Evolutionary conservation across 1,140 invertebrate genomes (phyloP), one percentile per base, ranked within the genome.

Genomic region (Holcopasites calliopsidis): DNA sequence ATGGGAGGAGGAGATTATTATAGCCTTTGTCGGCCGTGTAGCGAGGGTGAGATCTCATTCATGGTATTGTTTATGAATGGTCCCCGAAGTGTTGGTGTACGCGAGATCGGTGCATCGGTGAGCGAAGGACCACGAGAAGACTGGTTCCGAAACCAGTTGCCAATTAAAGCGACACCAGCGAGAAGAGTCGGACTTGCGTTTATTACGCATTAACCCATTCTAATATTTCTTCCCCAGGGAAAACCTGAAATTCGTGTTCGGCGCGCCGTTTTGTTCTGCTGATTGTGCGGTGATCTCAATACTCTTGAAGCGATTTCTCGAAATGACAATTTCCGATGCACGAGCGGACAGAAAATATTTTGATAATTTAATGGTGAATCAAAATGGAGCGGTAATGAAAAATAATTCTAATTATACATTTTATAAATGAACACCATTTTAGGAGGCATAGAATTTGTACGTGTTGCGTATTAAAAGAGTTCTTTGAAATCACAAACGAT

Each of bases 141-240:
- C 82, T 80, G 80, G 81, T 83, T 84, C 73, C 71, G 18, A 58
- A 66, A 76, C 81, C 81, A 77, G 82, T 84, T 71, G 83, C 77
- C 77, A 83, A 80, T 84, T 83, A 84, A 84, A 77, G 40, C 65
- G 69, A 73, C 61, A 84, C 77, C 40, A 64, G 71, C 55, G 47
- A 69, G 73, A 57, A 62, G 16, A n/a, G 38, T 26, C 62, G 73
- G 77, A 44, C 42, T 69, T 49, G 68, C 72, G 71, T 71, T 83
- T 83, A 83, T 84, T 80, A 80, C 54, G 73, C 83, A 84, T 80
- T 79, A 74, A 76, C 66, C 72, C 68, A 84, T 83, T 79, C 71
- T 70, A 28, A 16, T 47, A 65, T 47, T 65, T 78, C 79, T 44
- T 75, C 66, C 60, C 8, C 11, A 52, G 1, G 16, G 26, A 52